phyloP scores from a whole-genome alignment of 1,140 invertebrate species.

The Pogonomyrmex barbatus region DNA sequence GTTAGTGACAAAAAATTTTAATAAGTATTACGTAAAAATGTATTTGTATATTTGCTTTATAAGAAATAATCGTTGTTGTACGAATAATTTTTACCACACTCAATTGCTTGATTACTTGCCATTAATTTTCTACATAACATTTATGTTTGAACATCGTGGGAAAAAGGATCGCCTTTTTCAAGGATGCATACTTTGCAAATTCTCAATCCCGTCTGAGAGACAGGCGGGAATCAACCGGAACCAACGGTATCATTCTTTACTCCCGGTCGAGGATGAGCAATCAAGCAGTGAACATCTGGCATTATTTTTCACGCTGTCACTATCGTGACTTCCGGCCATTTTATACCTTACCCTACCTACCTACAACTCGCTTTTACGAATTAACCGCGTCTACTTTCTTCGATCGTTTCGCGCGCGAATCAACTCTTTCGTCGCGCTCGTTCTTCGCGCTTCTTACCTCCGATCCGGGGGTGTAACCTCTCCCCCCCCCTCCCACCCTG shows the following conservation, averaged over 20 bases:
- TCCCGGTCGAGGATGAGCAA: slow-evolving; percentile 36
- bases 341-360: slow-evolving; percentile 24
- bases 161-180: not conserved
- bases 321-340: slow-evolving; percentile 40
- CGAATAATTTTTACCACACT: not conserved
- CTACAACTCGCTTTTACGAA: slow-evolving; percentile 4
- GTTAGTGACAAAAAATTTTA: not conserved
- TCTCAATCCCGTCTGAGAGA: not conserved
- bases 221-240: slow-evolving; percentile 7
- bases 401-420: slow-evolving; percentile 28
- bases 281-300: slow-evolving; percentile 47
- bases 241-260: slow-evolving; percentile 19
- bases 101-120: not conserved
- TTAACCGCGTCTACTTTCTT: slow-evolving; percentile 32
- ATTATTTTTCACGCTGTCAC: slow-evolving; percentile 41
- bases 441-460: slow-evolving; percentile 8
- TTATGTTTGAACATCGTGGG: not conserved
- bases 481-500: not conserved
- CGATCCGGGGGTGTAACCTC: not conserved
- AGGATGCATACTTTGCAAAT: not conserved
- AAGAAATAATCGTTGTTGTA: not conserved
- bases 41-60: not conserved
- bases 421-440: slow-evolving; percentile 43
- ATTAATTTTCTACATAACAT: not conserved
- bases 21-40: not conserved